Conservation (phyloP, 2,888 invertebrate species). For the Andricus curvator region DNA sequence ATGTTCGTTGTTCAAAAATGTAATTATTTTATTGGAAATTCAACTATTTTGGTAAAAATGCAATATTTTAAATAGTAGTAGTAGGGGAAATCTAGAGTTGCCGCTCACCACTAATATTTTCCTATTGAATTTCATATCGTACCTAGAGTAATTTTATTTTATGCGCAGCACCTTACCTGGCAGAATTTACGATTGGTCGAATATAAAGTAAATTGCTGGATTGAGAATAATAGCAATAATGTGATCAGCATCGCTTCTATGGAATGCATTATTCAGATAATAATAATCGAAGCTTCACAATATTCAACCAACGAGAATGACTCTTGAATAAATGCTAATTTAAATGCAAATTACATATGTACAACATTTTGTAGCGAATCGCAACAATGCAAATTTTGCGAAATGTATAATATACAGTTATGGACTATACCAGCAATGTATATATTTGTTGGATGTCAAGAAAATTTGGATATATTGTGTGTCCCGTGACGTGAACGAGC, state of each 20-base stretch:
- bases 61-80: no score
- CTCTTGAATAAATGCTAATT: neutral
- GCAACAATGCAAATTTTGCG: neutral
- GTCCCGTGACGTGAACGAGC: conserved; percentile 6
- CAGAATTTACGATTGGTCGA: neutral
- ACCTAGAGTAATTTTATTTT: no score
- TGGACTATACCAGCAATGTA: neutral
- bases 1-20: no score
- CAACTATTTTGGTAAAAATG: no score
- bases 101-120: no score
- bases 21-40: no score
- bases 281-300: neutral
- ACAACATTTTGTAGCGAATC: neutral
- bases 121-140: no score
- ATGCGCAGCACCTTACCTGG: neutral
- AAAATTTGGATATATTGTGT: neutral
- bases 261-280: neutral
- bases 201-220: neutral
- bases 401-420: neutral
- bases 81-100: no score
- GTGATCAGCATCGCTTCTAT: neutral
- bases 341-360: neutral
- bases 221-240: neutral
- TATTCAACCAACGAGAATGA: neutral
- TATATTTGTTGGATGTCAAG: neutral